Conservation (phyloP, 2,888 invertebrate genomes). For the Rotaria socialis region DNA sequence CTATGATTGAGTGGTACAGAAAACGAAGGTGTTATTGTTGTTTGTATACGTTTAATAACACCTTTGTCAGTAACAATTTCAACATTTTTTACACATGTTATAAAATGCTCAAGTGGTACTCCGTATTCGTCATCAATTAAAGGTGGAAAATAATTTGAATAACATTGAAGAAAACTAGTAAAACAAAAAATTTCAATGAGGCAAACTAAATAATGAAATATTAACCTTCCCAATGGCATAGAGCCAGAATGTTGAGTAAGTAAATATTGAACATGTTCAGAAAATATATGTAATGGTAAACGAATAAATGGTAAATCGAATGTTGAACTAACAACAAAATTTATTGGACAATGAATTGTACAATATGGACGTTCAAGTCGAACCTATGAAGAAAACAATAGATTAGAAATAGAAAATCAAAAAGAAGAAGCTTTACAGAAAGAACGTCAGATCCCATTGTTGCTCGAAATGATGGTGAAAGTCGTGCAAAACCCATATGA, state of each 20-base stretch:
- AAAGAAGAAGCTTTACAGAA: not conserved
- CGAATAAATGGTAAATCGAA: slow-evolving; percentile 66
- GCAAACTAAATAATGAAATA: slow-evolving; percentile 18
- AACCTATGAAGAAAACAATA: not conserved
- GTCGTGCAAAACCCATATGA: not conserved
- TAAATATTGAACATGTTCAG: slow-evolving; percentile 68
- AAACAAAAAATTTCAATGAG: not conserved
- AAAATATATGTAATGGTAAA: slow-evolving; percentile 66
- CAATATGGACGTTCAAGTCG: slow-evolving; percentile 65
- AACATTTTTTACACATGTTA: slow-evolving; percentile 66
- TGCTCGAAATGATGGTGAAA: slow-evolving; percentile 9
- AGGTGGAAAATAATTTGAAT: slow-evolving; percentile 70
- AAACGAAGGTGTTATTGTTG: not conserved
- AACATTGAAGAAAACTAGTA: slow-evolving; percentile 73
- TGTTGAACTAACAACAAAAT: slow-evolving; percentile 71
- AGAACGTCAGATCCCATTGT: not conserved
- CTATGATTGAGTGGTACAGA: slow-evolving; percentile 12
- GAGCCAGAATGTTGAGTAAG: slow-evolving; percentile 72
- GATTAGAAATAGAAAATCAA: not conserved
- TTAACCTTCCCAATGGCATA: slow-evolving; percentile 73
- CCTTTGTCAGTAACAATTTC: not conserved
- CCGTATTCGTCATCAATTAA: slow-evolving; percentile 67
- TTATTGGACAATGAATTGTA: slow-evolving; percentile 69
- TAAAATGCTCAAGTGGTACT: slow-evolving; percentile 76
- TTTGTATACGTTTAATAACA: slow-evolving; percentile 15